Percentiles rank a stretch among this genome's conserved stretches.
These are phyloP conservation scores for Epinephelus lanceolatus DNA, from an alignment of 2,113 vertebrate species.

Conservation along the genomic window DNA sequence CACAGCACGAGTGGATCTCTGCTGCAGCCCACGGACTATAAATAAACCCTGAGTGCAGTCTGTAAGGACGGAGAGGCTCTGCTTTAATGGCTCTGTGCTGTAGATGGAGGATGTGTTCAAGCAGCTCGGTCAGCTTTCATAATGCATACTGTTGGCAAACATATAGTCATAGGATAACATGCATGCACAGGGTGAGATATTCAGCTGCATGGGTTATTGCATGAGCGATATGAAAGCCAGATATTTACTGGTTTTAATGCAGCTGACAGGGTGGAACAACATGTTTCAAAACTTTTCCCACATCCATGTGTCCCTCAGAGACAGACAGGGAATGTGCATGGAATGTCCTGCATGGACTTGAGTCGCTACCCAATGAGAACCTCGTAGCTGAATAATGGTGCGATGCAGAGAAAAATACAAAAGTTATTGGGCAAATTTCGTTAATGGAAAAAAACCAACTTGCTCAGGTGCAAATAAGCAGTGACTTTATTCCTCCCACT, in stretches of 20 bases:
- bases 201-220: neutral
- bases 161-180: neutral
- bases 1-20: slow-evolving; percentile 20
- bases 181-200: neutral
- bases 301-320: neutral
- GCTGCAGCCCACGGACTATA: slow-evolving; percentile 34
- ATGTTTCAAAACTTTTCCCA: neutral
- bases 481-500: neutral
- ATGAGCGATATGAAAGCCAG: neutral
- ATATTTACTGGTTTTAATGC: neutral
- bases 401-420: too few species aligned
- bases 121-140: neutral
- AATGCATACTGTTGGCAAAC: neutral
- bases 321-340: too few species aligned
- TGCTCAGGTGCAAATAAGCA: too few species aligned
- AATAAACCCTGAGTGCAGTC: slow-evolving; percentile 18
- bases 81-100: neutral
- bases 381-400: neutral
- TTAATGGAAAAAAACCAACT: too few species aligned
- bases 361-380: neutral
- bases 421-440: too few species aligned
- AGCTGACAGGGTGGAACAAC: neutral
- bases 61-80: neutral
- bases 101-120: too few species aligned
- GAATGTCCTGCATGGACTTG: neutral